phyloP scores from a whole-genome alignment of 2,797 vertebrate species.

The Coilia nasus region DNA sequence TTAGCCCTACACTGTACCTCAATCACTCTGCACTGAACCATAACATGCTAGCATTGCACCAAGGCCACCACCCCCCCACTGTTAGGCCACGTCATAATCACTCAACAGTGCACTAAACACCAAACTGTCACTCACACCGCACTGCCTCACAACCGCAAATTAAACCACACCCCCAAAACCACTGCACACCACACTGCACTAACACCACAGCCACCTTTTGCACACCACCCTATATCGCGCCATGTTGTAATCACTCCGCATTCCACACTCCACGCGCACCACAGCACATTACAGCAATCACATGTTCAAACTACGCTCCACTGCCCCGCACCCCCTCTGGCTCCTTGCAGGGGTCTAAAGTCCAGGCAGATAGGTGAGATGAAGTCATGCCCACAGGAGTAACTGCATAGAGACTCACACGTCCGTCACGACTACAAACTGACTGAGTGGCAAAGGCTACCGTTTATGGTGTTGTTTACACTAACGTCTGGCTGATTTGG shows the following conservation, averaged over 20 bases:
- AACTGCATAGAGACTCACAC: neutral
- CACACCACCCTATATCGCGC: neutral
- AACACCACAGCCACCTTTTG: neutral
- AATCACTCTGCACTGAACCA: neutral
- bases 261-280: too few relatives aligned
- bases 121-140: neutral
- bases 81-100: neutral
- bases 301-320: neutral
- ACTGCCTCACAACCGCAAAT: neutral
- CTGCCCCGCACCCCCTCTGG: too few relatives aligned
- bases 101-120: neutral
- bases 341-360: constrained; percentile 31
- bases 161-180: neutral
- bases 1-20: neutral
- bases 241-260: too few relatives aligned
- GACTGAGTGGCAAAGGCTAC: neutral
- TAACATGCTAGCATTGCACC: neutral
- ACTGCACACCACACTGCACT: neutral
- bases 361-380: neutral
- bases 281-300: too few relatives aligned
- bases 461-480: neutral
- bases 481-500: neutral
- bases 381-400: constrained; percentile 8
- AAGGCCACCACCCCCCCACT: neutral
- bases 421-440: constrained; percentile 1